A percentile compares a stretch with the other conserved stretches of the same genome.
These are phyloP conservation scores for Rhadinocentrus ornatus DNA, from an alignment of 2,797 vertebrate genomes.

Conservation along the genomic window DNA sequence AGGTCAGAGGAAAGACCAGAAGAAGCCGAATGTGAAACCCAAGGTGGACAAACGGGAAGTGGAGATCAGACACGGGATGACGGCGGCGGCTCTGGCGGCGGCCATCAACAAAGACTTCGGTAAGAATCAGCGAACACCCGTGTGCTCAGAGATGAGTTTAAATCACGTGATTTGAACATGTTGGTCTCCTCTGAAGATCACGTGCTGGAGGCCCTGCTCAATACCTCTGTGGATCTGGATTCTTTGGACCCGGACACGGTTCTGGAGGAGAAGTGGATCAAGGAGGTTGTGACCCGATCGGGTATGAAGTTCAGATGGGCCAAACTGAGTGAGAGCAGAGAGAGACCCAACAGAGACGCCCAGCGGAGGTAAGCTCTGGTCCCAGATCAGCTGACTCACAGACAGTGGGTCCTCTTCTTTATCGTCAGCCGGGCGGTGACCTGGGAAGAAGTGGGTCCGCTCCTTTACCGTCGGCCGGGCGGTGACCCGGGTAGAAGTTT, in stretches of 20 bases:
- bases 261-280: slow-evolving; percentile 86
- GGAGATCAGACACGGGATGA: slow-evolving; percentile 89
- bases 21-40: slow-evolving; percentile 49
- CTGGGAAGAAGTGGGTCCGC: no score
- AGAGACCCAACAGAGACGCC: slow-evolving; percentile 86
- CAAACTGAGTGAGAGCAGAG: slow-evolving; percentile 81
- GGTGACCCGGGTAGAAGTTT: no score
- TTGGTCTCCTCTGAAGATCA: slow-evolving; percentile 78
- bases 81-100: slow-evolving; percentile 84
- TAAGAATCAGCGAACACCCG: slow-evolving; percentile 50
- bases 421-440: no score
- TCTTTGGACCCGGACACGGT: slow-evolving; percentile 82
- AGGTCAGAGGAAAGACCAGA: slow-evolving; percentile 62
- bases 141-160: no score
- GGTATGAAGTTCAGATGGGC: slow-evolving; percentile 92
- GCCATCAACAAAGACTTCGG: slow-evolving; percentile 91
- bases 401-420: no score
- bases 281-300: slow-evolving; percentile 87
- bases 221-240: slow-evolving; percentile 83
- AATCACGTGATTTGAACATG: no score
- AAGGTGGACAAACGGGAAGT: slow-evolving; percentile 83
- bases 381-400: no score
- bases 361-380: slow-evolving; percentile 80
- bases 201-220: slow-evolving; percentile 86
- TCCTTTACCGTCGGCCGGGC: no score